These are phyloP conservation scores for Okapia johnstoni DNA, from an alignment of 2,113 vertebrate species.

Conservation along the genomic window DNA sequence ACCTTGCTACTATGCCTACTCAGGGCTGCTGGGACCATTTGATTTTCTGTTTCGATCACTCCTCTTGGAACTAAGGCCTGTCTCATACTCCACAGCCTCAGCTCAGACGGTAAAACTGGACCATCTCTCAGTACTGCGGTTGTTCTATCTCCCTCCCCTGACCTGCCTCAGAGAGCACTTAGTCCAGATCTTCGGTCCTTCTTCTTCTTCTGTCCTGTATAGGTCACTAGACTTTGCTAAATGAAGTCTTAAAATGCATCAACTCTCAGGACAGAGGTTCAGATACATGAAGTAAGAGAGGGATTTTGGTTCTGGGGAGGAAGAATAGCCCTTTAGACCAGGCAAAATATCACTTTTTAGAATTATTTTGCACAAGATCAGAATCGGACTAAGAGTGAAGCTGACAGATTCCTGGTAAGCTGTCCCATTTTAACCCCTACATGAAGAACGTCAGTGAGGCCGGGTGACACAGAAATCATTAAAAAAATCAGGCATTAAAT, in stretches of 20 bases:
- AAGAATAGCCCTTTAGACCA: not conserved
- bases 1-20: not conserved
- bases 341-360: not conserved
- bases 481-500: not conserved
- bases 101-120: not conserved
- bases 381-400: not conserved
- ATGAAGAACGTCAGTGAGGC: not conserved
- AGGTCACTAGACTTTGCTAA: not conserved
- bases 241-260: not conserved
- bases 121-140: rapidly evolving
- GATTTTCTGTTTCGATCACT: not conserved
- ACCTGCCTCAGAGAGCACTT: not conserved
- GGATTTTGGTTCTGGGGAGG: not conserved
- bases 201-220: not conserved
- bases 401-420: not conserved
- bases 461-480: not conserved
- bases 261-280: not conserved
- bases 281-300: not conserved
- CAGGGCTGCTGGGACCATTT: not conserved
- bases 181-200: not conserved
- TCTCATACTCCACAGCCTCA: not conserved
- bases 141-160: rapidly evolving
- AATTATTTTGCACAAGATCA: not conserved
- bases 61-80: not conserved
- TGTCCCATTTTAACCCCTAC: not conserved